Conservation (phyloP, 1,140 invertebrate species). For the Pogonognathellus flavescens region DNA sequence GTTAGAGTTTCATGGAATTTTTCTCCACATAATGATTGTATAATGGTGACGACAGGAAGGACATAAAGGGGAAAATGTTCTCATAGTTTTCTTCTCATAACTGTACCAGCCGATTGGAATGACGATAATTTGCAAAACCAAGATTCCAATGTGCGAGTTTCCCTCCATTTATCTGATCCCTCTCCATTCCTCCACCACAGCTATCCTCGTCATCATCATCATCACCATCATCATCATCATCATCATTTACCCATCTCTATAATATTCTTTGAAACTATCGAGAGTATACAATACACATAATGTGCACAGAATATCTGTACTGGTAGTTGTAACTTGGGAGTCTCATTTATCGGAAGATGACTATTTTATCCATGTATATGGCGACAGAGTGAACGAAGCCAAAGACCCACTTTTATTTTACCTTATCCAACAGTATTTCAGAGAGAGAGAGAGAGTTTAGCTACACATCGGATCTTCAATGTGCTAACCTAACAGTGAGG, state of each 20-base stretch:
- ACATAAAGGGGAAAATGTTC: too few species aligned
- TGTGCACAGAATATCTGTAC: neutral
- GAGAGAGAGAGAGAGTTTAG: too few species aligned
- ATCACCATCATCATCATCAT: slow-evolving; percentile 14
- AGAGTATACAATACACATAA: neutral
- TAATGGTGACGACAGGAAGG: too few species aligned
- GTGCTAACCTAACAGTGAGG: too few species aligned
- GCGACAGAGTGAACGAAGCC: neutral
- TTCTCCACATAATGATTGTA: too few species aligned
- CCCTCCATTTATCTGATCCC: slow-evolving; percentile 38
- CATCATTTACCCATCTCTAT: slow-evolving; percentile 35
- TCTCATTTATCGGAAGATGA: too few species aligned
- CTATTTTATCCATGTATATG: too few species aligned
- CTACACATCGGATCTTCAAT: too few species aligned
- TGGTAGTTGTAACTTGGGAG: too few species aligned
- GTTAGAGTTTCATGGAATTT: too few species aligned
- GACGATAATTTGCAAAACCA: slow-evolving; percentile 40
- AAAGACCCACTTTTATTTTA: slow-evolving; percentile 14
- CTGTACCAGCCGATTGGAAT: neutral
- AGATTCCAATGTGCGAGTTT: slow-evolving; percentile 37
- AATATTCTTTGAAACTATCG: neutral
- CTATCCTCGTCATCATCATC: neutral
- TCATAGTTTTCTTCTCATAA: too few species aligned
- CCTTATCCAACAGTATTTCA: neutral
- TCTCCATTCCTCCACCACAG: neutral